phyloP scores from a whole-genome alignment of 2,888 invertebrate genomes.

The Macrosiphum euphorbiae region DNA sequence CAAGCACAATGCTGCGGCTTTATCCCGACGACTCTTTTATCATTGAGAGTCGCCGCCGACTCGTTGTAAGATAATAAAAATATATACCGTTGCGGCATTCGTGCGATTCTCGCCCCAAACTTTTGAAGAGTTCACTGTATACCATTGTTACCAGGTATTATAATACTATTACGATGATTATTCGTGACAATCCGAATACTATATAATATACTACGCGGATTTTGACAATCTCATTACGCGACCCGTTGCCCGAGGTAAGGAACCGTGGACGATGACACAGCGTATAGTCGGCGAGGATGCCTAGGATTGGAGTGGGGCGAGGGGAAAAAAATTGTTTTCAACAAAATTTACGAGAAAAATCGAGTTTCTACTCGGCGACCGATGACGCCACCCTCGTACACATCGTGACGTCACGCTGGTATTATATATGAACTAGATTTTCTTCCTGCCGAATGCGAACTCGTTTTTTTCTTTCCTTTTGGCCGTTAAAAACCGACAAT shows the following conservation, averaged over 20 bases:
- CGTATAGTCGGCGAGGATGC: not conserved
- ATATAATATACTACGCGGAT: not conserved
- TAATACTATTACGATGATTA: not conserved
- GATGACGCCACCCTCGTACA: slow-evolving; percentile 28
- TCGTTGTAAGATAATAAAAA: too few species aligned
- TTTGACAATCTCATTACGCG: slow-evolving; percentile 33
- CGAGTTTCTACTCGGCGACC: slow-evolving; percentile 27
- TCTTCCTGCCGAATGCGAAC: slow-evolving; percentile 21
- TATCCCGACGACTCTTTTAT: too few species aligned
- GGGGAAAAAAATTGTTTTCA: slow-evolving; percentile 27
- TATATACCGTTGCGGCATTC: not conserved
- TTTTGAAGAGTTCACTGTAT: not conserved
- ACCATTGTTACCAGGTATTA: not conserved
- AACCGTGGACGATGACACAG: not conserved
- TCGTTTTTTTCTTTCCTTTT: slow-evolving; percentile 15
- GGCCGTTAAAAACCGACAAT: slow-evolving; percentile 38
- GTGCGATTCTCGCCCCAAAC: not conserved
- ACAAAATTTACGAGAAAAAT: slow-evolving; percentile 45
- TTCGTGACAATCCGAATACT: not conserved
- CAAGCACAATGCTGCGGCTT: too few species aligned
- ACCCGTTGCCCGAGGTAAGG: not conserved
- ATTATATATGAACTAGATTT: slow-evolving; percentile 37
- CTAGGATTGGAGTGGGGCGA: not conserved
- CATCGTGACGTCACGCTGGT: slow-evolving; percentile 36
- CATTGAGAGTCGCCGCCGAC: too few species aligned